Evolutionary conservation across 2,113 vertebrate genomes (phyloP).

Genomic region (Diphyllodes magnificus): DNA sequence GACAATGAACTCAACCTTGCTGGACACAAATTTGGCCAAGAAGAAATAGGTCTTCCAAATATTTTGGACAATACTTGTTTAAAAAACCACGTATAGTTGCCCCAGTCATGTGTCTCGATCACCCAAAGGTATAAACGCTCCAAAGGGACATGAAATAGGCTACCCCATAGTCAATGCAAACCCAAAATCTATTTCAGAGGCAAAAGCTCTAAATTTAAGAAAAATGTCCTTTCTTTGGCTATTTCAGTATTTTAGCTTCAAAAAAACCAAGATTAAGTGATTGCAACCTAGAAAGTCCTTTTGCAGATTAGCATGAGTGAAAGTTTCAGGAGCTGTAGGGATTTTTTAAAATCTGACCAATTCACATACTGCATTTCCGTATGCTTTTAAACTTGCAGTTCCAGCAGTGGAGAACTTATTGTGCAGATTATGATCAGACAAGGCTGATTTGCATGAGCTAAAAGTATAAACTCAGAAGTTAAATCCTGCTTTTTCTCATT

Average conservation of each 20-base stretch:
- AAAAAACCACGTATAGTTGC: not conserved
- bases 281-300: not conserved
- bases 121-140: not conserved
- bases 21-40: not conserved
- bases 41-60: not conserved
- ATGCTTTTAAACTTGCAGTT: not conserved
- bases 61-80: not conserved
- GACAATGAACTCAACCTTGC: not conserved
- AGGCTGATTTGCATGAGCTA: not conserved
- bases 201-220: not conserved
- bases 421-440: not conserved
- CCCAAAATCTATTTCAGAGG: not conserved
- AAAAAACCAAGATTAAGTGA: not conserved
- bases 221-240: not conserved
- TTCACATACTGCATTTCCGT: not conserved
- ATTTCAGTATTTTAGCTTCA: not conserved
- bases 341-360: not conserved
- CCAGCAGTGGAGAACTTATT: not conserved
- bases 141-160: not conserved
- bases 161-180: not conserved
- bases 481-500: not conserved
- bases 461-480: not conserved
- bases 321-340: not conserved
- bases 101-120: not conserved
- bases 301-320: not conserved